phyloP scores from a whole-genome alignment of 1,140 invertebrate species.

The Fopius arisanus region DNA sequence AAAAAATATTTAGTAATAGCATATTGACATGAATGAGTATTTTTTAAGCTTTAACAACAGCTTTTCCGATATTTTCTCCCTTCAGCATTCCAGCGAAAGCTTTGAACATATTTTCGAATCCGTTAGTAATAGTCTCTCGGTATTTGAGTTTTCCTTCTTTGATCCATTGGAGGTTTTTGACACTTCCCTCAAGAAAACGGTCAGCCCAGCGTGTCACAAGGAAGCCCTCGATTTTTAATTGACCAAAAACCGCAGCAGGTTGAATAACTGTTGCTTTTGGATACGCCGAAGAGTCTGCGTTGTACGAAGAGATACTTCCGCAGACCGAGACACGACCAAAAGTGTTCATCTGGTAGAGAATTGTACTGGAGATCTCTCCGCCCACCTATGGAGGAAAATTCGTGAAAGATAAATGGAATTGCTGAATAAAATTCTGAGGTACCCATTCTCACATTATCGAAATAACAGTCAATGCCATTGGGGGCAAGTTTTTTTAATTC shows the following conservation, averaged over 20 bases:
- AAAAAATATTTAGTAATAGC: no score
- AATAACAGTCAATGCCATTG: slow-evolving; percentile 76
- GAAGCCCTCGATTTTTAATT: slow-evolving; percentile 73
- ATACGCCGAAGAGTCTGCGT: slow-evolving; percentile 32
- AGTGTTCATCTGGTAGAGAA: slow-evolving; percentile 71
- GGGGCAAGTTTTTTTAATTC: slow-evolving; percentile 72
- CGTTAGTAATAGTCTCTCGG: slow-evolving; percentile 69
- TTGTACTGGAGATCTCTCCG: slow-evolving; percentile 70
- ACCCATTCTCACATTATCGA: slow-evolving; percentile 73
- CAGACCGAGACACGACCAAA: slow-evolving; percentile 72
- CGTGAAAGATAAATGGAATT: background rate
- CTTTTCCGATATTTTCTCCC: slow-evolving; percentile 73
- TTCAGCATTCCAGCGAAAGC: slow-evolving; percentile 71
- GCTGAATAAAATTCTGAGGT: background rate
- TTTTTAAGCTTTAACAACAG: slow-evolving; percentile 66
- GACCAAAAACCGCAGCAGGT: slow-evolving; percentile 63
- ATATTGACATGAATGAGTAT: no score
- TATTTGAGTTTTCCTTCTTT: slow-evolving; percentile 69
- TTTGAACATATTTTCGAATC: slow-evolving; percentile 73
- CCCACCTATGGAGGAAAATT: slow-evolving; percentile 65
- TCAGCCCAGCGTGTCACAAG: slow-evolving; percentile 63
- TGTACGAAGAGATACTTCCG: slow-evolving; percentile 71
- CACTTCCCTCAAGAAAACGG: slow-evolving; percentile 67
- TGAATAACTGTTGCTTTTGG: slow-evolving; percentile 64
- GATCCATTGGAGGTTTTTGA: slow-evolving; percentile 68